Evolutionary conservation across 2,113 vertebrate genomes (phyloP), one percentile per base, ranked within the genome.

Genomic region (Sigmodon hispidus): DNA sequence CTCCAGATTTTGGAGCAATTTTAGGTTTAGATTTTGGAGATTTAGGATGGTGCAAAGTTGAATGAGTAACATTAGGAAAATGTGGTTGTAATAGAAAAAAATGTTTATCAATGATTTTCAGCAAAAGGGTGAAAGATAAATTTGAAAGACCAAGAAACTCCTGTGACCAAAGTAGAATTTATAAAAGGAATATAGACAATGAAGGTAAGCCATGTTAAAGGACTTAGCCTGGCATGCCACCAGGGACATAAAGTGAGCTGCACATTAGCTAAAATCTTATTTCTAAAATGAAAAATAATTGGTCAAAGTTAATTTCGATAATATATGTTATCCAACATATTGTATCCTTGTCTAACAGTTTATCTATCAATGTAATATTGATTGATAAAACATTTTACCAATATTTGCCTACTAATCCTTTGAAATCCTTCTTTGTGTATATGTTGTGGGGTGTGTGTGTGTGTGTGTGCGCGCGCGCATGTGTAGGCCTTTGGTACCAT

Each of bases 261-360:
- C 1, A 3, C 15, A 1, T n/a, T 34, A 55, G 55, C 63, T 81
- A 45, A 52, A 72, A 63, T 48, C 48, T 73, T 16, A 87, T 75
- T 55, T 93, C 69, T 57, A 57, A 89, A 94, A 55, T 67, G 17
- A 69, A 84, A 95, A 75, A 40, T 17, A 89, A 81, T 29, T 4
- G 59, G 4, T 31, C 24, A 40, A 50, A 59, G 11, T 57, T 59
- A 21, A 93, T 75, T 80, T 59, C 84, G 55, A 55, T 70, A 76
- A 83, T 21, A 40, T 85, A 76, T 63, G 75, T 84, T 72, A 89
- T 29, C 36, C 87, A 93, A 80, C 45, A 21, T 50, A 89, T 26
- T 75, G 24, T 48, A 88, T 59, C 29, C 50, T 88, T n/a, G n/a
- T n/a, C n/a, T n/a, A n/a, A n/a, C n/a, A 95, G 87, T 36, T 26